Percentiles rank a stretch among this genome's conserved stretches.
Evolutionary conservation across 2,113 vertebrate genomes (phyloP).

Genomic region (Caranx ignobilis): DNA sequence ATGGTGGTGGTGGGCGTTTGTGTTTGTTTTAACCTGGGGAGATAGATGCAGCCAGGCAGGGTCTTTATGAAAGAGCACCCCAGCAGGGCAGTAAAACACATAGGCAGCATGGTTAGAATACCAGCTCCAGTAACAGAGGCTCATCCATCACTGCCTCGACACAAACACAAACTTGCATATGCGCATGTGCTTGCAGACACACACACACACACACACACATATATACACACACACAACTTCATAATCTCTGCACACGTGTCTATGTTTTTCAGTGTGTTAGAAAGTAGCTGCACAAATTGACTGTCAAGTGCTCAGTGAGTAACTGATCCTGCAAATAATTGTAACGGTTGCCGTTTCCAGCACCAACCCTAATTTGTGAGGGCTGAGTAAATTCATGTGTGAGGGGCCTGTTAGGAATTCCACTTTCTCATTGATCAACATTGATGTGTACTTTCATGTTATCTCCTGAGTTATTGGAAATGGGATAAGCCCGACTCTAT

Average conservation of each 20-base stretch:
- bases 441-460: constrained; percentile 59
- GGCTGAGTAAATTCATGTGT: constrained; percentile 40
- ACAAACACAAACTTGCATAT: constrained; percentile 51
- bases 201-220: constrained; percentile 31
- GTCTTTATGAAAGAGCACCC: constrained; percentile 72
- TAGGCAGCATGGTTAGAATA: constrained; percentile 83
- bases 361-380: constrained; percentile 45
- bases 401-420: constrained; percentile 39
- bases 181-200: constrained; percentile 17
- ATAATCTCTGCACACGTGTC: constrained; percentile 7
- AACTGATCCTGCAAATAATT: constrained; percentile 49
- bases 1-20: constrained; percentile 67
- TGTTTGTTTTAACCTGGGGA: constrained; percentile 87
- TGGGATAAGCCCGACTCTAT: constrained; percentile 75
- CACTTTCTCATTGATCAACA: constrained; percentile 68
- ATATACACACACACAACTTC: constrained; percentile 17
- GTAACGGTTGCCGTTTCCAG: constrained; percentile 26
- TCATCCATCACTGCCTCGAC: constrained; percentile 72
- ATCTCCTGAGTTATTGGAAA: constrained; percentile 77
- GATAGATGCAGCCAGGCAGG: constrained; percentile 76
- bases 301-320: constrained; percentile 45
- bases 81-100: constrained; percentile 75
- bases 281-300: constrained; percentile 53
- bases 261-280: background rate
- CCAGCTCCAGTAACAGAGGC: constrained; percentile 68